Conservation (phyloP, 2,797 vertebrate species). For the Hephaestus fuliginosus region DNA sequence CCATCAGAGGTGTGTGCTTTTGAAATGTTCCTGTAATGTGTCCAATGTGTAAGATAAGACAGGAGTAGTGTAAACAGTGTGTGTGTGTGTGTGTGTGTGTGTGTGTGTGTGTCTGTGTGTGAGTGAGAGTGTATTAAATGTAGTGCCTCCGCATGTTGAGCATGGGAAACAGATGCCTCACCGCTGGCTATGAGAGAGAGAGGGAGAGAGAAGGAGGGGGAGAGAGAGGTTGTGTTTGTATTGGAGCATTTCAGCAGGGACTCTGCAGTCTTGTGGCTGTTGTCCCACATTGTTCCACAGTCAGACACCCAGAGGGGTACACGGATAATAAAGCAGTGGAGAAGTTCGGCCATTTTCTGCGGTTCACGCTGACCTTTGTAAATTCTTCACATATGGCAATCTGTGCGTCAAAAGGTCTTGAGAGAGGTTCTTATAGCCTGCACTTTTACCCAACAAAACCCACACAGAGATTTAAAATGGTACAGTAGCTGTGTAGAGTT, state of each 20-base stretch:
- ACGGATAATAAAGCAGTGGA: constrained; percentile 54
- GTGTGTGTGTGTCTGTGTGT: constrained; percentile 25
- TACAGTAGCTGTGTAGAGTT: constrained; percentile 11
- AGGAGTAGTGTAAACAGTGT: constrained; percentile 61
- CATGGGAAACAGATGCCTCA: constrained; percentile 81
- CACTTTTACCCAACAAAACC: constrained; percentile 3
- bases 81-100: constrained; percentile 26
- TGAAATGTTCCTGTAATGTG: constrained; percentile 59
- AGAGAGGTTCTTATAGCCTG: constrained; percentile 30
- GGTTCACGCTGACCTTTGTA: constrained; percentile 49
- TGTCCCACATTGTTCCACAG: constrained; percentile 59
- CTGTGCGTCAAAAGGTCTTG: constrained; percentile 32
- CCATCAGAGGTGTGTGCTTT: constrained; percentile 62
- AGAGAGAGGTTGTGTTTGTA: constrained; percentile 44
- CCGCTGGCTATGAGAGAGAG: constrained; percentile 43
- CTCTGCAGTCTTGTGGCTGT: constrained; percentile 51
- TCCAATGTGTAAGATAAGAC: constrained; percentile 67
- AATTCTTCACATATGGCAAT: constrained; percentile 58
- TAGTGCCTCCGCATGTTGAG: constrained; percentile 58
- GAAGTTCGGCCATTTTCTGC: constrained; percentile 46
- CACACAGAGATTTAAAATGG: neutral
- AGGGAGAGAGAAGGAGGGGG: constrained; percentile 6
- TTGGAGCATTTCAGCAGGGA: constrained; percentile 50
- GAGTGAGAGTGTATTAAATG: constrained; percentile 40
- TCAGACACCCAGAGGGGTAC: constrained; percentile 60